Evolutionary conservation across 2,113 vertebrate genomes (phyloP).

Genomic region (Erythrolamprus reginae): DNA sequence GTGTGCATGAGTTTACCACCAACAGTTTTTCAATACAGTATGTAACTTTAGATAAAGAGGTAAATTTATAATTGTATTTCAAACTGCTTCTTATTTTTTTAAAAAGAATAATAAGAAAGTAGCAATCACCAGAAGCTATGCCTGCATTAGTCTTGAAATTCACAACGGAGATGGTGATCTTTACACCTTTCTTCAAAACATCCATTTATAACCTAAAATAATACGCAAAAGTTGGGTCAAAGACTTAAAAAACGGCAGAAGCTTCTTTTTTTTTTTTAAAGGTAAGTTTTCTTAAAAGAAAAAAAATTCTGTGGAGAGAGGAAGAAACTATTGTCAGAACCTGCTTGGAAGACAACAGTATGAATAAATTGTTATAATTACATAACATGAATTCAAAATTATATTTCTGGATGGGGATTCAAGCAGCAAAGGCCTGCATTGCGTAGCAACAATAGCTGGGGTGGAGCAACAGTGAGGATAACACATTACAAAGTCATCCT

Average conservation of each 20-base stretch:
- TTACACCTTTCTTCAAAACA: not conserved
- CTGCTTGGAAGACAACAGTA: not conserved
- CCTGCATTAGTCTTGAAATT: not conserved
- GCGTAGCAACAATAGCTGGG: not conserved
- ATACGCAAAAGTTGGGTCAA: not conserved
- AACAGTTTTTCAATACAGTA: not conserved
- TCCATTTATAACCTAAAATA: not conserved
- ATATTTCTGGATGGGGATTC: not conserved
- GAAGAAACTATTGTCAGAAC: not conserved
- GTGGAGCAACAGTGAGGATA: not conserved
- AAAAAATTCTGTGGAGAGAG: not conserved
- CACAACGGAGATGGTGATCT: too few species aligned
- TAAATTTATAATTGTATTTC: not conserved
- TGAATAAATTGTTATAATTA: not conserved
- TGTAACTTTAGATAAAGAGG: not conserved
- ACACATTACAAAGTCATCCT: not conserved
- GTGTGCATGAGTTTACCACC: not conserved
- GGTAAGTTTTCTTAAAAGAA: not conserved
- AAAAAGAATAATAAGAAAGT: not conserved
- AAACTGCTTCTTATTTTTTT: not conserved
- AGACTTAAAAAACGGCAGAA: not conserved
- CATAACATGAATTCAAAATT: not conserved
- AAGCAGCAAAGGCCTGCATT: not conserved
- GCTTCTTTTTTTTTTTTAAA: too few species aligned
- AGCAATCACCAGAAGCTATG: not conserved